phyloP scores from a whole-genome alignment of 1,140 invertebrate genomes.

The Bombus turneri region DNA sequence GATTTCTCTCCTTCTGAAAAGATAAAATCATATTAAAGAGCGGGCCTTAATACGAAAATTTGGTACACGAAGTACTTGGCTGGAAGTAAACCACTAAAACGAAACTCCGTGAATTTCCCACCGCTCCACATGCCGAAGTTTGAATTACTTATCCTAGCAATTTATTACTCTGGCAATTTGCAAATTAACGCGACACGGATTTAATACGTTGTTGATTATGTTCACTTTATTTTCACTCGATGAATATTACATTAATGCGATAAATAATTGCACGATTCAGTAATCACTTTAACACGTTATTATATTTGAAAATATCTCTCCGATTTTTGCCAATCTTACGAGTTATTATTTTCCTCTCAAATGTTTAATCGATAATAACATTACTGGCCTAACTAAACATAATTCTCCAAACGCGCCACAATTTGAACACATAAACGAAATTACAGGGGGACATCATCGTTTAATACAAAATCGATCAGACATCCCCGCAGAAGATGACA shows the following conservation, averaged over 20 bases:
- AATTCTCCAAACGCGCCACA: not conserved
- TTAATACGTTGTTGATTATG: not conserved
- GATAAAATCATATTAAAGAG: conserved; percentile 22
- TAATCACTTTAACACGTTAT: not conserved
- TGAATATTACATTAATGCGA: not conserved
- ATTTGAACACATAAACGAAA: not conserved
- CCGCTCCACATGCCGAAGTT: not conserved
- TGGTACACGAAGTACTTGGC: not conserved
- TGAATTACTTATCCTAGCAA: conserved; percentile 5
- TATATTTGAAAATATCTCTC: not conserved
- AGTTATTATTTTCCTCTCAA: not conserved
- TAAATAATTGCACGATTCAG: not conserved
- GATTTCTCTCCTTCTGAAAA: not conserved
- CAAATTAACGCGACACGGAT: conserved; percentile 11
- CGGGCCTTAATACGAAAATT: not conserved
- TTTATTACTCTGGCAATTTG: conserved; percentile 9
- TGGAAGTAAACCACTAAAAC: not conserved
- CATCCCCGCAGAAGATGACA: not conserved
- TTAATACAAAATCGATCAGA: conserved; percentile 7
- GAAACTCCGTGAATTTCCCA: not conserved
- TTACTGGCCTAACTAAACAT: not conserved
- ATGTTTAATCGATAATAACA: not conserved
- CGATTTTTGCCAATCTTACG: not conserved
- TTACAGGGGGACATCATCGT: not conserved
- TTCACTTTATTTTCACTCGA: not conserved